These are phyloP conservation scores for Sylvia atricapilla DNA, from an alignment of 2,113 vertebrate genomes.

Conservation along the genomic window DNA sequence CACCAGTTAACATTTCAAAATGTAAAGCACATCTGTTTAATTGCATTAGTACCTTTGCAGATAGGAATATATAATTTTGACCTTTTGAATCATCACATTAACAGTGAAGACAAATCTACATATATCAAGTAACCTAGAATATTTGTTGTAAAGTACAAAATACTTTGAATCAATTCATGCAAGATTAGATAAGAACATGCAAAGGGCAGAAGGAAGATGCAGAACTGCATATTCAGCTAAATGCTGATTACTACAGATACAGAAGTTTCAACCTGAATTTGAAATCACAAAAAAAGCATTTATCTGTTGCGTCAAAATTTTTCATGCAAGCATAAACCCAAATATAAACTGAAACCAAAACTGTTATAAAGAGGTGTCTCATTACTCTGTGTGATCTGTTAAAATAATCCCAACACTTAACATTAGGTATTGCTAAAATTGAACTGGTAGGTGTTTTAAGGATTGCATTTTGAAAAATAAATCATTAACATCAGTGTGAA, in stretches of 20 bases:
- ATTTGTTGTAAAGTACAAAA: constrained; percentile 28
- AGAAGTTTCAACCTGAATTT: not conserved
- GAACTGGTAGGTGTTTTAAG: not conserved
- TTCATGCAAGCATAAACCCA: not conserved
- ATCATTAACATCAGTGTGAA: not conserved
- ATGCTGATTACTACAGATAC: not conserved
- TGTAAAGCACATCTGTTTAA: constrained; percentile 59
- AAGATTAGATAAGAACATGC: constrained; percentile 14
- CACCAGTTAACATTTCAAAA: constrained; percentile 59
- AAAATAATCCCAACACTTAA: not conserved
- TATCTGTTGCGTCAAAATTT: not conserved
- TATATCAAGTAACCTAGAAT: not conserved
- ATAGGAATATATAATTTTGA: constrained; percentile 31
- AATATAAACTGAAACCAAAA: not conserved
- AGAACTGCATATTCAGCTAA: not conserved
- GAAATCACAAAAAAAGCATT: not conserved
- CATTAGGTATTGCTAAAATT: not conserved
- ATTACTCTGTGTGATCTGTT: not conserved
- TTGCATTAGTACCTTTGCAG: constrained; percentile 9
- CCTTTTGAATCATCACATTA: constrained; percentile 50
- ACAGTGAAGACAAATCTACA: constrained; percentile 31
- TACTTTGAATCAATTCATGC: not conserved
- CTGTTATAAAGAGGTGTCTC: not conserved
- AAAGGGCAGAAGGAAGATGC: not conserved
- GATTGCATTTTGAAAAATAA: not conserved